Percentiles rank a stretch among this genome's conserved stretches.
Evolutionary conservation across 2,888 invertebrate genomes (phyloP).

Genomic region (Chloroclysta siterata): DNA sequence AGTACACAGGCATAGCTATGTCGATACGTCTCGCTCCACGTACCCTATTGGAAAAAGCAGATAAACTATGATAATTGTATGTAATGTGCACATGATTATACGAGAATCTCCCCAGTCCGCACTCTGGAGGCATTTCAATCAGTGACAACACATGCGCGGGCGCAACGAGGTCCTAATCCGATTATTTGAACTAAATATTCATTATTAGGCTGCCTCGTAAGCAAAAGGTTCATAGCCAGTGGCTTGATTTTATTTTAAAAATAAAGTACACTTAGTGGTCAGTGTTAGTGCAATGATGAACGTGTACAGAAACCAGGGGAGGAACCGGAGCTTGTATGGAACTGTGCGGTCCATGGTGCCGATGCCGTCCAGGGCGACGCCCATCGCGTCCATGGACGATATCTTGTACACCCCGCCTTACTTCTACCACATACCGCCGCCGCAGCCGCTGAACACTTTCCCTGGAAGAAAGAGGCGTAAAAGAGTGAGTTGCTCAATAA

Average conservation of each 20-base stretch:
- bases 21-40: constrained; percentile 77
- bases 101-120: constrained; percentile 56
- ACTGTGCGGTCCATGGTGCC: constrained; percentile 75
- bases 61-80: constrained; percentile 81
- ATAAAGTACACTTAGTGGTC: constrained; percentile 63
- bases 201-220: constrained; percentile 63
- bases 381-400: constrained; percentile 66
- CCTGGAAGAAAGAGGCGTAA: constrained; percentile 79
- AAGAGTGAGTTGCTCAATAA: constrained; percentile 57
- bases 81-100: constrained; percentile 65
- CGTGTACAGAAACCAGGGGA: constrained; percentile 68
- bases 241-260: constrained; percentile 73
- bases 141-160: constrained; percentile 58
- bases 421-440: constrained; percentile 78
- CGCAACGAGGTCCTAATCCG: constrained; percentile 64
- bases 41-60: constrained; percentile 81
- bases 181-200: constrained; percentile 72
- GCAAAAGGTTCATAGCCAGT: constrained; percentile 48
- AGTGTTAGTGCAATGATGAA: constrained; percentile 63
- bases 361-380: constrained; percentile 56
- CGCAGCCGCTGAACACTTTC: constrained; percentile 73
- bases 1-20: constrained; percentile 66
- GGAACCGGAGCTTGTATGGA: constrained; percentile 72
- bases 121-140: constrained; percentile 62
- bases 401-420: constrained; percentile 71